Conservation (phyloP, 2,113 vertebrate species). For the Anolis sagrei region DNA sequence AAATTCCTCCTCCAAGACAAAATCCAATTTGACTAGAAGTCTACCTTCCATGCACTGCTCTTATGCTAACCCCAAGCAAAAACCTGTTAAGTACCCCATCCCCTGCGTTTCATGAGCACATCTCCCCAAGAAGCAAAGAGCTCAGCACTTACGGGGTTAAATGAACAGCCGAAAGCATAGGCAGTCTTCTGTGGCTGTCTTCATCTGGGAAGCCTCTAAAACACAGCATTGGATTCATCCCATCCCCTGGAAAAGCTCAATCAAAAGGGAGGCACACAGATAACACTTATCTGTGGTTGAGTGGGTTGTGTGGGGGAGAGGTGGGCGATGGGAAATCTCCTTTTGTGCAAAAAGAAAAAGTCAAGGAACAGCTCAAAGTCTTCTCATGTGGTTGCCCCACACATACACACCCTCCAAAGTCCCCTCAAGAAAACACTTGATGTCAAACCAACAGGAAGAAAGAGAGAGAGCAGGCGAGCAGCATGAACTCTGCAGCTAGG, state of each 20-base stretch:
- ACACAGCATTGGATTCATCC: conserved; percentile 23
- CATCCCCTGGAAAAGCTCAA: not conserved
- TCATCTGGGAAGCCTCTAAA: conserved; percentile 24
- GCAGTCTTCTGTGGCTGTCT: conserved; percentile 15
- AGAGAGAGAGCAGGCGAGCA: not conserved
- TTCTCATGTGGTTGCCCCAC: not conserved
- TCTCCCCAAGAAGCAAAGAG: not conserved
- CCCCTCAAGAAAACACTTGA: rapidly evolving
- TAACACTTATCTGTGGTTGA: not conserved
- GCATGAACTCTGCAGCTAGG: not conserved
- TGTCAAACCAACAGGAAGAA: conserved; percentile 26
- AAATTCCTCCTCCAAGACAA: not conserved
- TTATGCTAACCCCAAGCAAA: not conserved
- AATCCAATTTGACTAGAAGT: not conserved
- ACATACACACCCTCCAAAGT: not conserved
- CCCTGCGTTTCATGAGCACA: not conserved
- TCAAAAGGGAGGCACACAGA: not conserved
- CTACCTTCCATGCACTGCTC: not conserved
- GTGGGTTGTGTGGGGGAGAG: not conserved
- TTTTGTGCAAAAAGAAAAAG: not conserved
- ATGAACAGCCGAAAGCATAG: not conserved
- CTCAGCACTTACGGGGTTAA: conserved; percentile 27
- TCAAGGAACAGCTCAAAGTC: not conserved
- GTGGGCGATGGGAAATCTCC: not conserved
- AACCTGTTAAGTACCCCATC: too few species aligned